Evolutionary conservation across 2,888 invertebrate genomes (phyloP).

Genomic region (Tetragonisca angustula): DNA sequence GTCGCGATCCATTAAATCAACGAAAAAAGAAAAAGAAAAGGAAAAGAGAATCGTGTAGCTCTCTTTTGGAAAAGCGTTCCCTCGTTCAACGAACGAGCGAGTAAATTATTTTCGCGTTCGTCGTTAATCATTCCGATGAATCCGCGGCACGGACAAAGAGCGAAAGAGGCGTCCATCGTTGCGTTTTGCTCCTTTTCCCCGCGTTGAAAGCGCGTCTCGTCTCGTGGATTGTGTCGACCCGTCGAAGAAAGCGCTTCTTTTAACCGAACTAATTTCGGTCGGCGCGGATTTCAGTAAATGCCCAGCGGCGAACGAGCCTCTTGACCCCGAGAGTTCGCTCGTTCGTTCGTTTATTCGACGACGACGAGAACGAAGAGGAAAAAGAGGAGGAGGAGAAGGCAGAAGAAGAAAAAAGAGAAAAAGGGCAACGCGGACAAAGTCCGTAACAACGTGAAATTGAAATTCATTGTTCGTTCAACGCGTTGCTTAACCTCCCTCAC

Average conservation of each 20-base stretch:
- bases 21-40: no score
- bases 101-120: conserved; percentile 18
- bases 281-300: conserved; percentile 25
- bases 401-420: not conserved
- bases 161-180: not conserved
- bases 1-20: no score
- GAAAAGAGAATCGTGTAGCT: no score
- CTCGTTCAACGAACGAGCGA: not conserved
- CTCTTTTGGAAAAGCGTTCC: no score
- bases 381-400: not conserved
- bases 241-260: conserved; percentile 38
- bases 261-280: conserved; percentile 44
- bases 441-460: conserved; percentile 37
- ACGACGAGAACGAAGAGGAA: not conserved
- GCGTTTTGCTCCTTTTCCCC: not conserved
- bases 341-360: not conserved
- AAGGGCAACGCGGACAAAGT: not conserved
- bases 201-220: conserved; percentile 12
- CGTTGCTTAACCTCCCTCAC: conserved; percentile 16
- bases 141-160: conserved; percentile 9
- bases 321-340: conserved; percentile 17
- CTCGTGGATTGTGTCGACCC: conserved; percentile 6
- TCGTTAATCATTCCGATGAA: conserved; percentile 6
- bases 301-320: conserved; percentile 13
- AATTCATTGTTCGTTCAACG: conserved; percentile 31